Percentiles rank a stretch among this genome's conserved stretches.
Conservation (phyloP, 2,888 invertebrate species). For the Celastrina argiolus region DNA sequence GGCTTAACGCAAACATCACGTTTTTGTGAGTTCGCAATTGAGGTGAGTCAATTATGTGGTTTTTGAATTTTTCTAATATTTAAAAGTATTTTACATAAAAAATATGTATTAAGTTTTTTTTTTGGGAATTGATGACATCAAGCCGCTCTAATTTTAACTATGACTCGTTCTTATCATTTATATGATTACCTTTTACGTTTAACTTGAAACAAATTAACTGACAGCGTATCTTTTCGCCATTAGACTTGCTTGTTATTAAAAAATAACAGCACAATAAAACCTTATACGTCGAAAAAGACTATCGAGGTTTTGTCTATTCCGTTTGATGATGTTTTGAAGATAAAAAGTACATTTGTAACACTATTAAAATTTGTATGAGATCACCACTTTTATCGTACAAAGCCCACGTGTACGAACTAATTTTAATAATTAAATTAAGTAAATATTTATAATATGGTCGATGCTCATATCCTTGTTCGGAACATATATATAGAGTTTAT, state of each 20-base stretch:
- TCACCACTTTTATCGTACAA: not conserved
- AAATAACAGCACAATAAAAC: not conserved
- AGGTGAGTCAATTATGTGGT: too few relatives aligned
- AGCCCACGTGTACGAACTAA: not conserved
- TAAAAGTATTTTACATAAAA: not conserved
- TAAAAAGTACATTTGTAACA: not conserved
- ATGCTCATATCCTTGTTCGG: too few relatives aligned
- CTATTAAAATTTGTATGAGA: not conserved
- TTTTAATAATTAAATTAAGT: not conserved
- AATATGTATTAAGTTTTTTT: constrained; percentile 1
- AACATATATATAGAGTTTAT: too few relatives aligned
- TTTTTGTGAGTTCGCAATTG: not conserved
- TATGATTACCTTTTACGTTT: not conserved
- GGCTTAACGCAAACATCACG: not conserved
- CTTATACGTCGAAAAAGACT: not conserved
- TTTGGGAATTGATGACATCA: not conserved
- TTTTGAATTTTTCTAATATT: too few relatives aligned
- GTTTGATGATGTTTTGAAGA: not conserved
- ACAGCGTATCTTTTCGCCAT: constrained; percentile 4
- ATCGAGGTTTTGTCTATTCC: not conserved
- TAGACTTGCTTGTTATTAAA: not conserved
- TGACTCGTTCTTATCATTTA: not conserved
- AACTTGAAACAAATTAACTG: not conserved
- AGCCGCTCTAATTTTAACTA: not conserved
- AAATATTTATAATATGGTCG: not conserved